Evolutionary conservation across 2,113 vertebrate genomes (phyloP).

Genomic region (Brachyhypopomus gauderio): DNA sequence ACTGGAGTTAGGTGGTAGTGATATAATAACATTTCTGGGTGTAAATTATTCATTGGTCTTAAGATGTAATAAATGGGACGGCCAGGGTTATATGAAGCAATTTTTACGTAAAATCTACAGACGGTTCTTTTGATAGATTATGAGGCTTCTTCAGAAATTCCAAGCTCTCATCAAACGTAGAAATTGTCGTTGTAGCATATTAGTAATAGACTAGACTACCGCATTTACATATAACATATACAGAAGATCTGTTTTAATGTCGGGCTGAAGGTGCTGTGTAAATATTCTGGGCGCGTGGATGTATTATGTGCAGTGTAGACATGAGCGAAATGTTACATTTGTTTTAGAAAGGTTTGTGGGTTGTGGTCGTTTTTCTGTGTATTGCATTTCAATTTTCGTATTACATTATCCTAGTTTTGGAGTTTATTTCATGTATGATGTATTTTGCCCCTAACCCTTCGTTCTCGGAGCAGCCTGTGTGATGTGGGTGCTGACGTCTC

Average conservation of each 20-base stretch:
- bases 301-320: background rate
- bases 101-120: background rate
- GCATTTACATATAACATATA: too few species aligned
- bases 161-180: too few species aligned
- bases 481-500: constrained; percentile 82
- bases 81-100: background rate
- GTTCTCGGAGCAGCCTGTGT: constrained; percentile 61
- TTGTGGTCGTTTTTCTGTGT: too few species aligned
- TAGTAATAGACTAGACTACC: too few species aligned
- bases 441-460: constrained; percentile 62
- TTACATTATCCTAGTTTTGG: background rate
- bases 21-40: background rate
- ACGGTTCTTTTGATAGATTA: too few species aligned
- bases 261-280: background rate
- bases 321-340: background rate
- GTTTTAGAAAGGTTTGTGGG: background rate
- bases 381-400: too few species aligned
- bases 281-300: background rate
- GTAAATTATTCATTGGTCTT: background rate
- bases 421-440: constrained; percentile 17
- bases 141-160: too few species aligned
- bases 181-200: too few species aligned
- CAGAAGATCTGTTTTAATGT: too few species aligned
- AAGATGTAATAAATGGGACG: background rate
- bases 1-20: background rate